phyloP scores from a whole-genome alignment of 2,797 vertebrate genomes.

The Gouania willdenowi region DNA sequence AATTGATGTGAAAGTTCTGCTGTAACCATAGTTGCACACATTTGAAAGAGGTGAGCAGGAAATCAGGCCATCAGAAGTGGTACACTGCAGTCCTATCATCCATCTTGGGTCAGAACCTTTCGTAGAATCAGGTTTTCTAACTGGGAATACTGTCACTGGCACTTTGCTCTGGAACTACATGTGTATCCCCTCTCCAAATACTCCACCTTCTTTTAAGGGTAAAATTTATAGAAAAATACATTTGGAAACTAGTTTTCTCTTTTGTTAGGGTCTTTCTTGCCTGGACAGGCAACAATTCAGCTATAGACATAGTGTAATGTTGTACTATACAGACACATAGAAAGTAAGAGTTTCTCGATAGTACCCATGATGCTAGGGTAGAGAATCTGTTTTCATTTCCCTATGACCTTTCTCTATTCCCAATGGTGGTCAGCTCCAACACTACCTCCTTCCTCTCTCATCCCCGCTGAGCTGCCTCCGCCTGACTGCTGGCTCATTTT shows the following conservation, averaged over 20 bases:
- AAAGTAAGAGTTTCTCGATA: slow-evolving; percentile 84
- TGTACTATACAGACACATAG: slow-evolving; percentile 66
- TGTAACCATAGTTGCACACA: slow-evolving; percentile 67
- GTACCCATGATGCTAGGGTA: slow-evolving; percentile 78
- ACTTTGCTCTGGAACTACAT: slow-evolving; percentile 25
- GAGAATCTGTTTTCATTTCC: slow-evolving; percentile 84
- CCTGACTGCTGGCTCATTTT: slow-evolving; percentile 50
- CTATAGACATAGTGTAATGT: slow-evolving; percentile 72
- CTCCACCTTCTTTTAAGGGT: no score
- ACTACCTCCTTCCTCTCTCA: slow-evolving; percentile 68
- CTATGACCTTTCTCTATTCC: slow-evolving; percentile 78
- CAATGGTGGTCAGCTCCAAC: slow-evolving; percentile 61
- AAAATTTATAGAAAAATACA: no score
- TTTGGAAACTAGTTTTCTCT: slow-evolving; percentile 73
- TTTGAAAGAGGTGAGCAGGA: slow-evolving; percentile 78
- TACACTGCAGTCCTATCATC: slow-evolving; percentile 75
- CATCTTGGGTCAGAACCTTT: slow-evolving; percentile 68
- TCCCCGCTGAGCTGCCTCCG: slow-evolving; percentile 60
- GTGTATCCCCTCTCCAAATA: slow-evolving; percentile 15
- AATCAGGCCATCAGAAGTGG: slow-evolving; percentile 75
- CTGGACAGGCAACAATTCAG: slow-evolving; percentile 75
- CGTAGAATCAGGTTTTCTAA: slow-evolving; percentile 74
- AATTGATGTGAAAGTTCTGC: slow-evolving; percentile 78
- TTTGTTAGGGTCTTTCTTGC: slow-evolving; percentile 70
- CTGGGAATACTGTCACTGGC: slow-evolving; percentile 68